These are phyloP conservation scores for Phyllostomus hastatus DNA, from an alignment of 2,113 vertebrate genomes.

Conservation along the genomic window DNA sequence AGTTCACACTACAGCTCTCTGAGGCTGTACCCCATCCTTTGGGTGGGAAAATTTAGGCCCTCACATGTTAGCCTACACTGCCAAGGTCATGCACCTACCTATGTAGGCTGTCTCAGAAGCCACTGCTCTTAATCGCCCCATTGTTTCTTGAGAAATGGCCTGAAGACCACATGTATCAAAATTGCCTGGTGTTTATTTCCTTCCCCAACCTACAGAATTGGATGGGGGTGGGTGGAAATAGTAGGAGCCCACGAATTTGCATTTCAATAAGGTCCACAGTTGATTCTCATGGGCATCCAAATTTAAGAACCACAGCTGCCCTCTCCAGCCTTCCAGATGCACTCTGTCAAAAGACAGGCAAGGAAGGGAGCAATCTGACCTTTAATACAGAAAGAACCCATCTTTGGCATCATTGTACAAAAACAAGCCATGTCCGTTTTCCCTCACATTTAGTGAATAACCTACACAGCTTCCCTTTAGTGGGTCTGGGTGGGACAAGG, in stretches of 20 bases:
- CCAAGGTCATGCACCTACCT: not conserved
- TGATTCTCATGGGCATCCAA: not conserved
- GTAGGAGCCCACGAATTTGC: not conserved
- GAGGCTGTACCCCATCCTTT: not conserved
- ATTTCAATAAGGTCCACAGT: not conserved
- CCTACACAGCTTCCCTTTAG: not conserved
- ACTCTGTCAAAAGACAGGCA: not conserved
- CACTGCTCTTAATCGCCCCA: not conserved
- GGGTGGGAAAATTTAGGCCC: not conserved
- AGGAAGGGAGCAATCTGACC: not conserved
- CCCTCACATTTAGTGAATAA: not conserved
- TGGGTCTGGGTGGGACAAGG: constrained; percentile 5
- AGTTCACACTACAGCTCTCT: not conserved
- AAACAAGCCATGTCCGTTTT: not conserved
- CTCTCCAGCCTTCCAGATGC: not conserved
- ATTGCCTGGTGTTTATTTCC: not conserved
- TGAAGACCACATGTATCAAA: not conserved
- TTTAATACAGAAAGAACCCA: not conserved
- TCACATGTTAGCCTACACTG: not conserved
- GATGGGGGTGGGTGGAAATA: not conserved
- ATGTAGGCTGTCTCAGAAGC: not conserved
- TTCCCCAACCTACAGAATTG: not conserved
- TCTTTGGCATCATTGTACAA: not conserved
- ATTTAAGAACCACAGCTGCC: not conserved
- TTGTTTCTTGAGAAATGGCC: not conserved